phyloP scores from a whole-genome alignment of 2,797 vertebrate species.

The Tragelaphus oryx region DNA sequence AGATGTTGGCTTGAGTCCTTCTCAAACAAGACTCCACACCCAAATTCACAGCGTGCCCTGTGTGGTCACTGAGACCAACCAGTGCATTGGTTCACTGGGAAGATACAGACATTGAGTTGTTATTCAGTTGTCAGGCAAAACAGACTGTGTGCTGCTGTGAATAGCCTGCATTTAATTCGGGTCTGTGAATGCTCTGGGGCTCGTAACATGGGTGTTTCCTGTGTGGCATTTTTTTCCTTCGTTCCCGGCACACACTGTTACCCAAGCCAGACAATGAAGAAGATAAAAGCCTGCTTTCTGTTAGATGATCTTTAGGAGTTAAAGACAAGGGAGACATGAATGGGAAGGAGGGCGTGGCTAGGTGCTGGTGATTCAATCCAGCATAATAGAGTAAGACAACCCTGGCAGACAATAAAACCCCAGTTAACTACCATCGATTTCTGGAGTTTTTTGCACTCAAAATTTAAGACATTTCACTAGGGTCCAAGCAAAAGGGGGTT shows the following conservation, averaged over 20 bases:
- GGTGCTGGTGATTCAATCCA: not conserved
- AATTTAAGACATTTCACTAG: not conserved
- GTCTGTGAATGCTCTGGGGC: not conserved
- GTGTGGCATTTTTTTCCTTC: not conserved
- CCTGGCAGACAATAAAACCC: not conserved
- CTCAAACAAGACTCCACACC: conserved; percentile 14
- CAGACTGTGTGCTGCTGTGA: not conserved
- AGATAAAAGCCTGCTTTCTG: not conserved
- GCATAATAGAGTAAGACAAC: not conserved
- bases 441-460: not conserved
- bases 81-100: not conserved
- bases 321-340: not conserved
- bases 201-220: not conserved
- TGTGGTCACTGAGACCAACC: not conserved
- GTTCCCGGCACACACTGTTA: not conserved
- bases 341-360: not conserved
- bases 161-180: not conserved
- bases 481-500: not conserved
- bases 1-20: conserved; percentile 35
- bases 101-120: not conserved
- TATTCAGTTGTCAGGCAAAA: not conserved
- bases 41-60: not conserved
- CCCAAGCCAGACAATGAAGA: not conserved
- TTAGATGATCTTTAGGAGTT: not conserved
- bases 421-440: not conserved